Evolutionary conservation across 2,113 vertebrate species (phyloP), one percentile per base, ranked within the genome.

Genomic region (Charadrius vociferus): DNA sequence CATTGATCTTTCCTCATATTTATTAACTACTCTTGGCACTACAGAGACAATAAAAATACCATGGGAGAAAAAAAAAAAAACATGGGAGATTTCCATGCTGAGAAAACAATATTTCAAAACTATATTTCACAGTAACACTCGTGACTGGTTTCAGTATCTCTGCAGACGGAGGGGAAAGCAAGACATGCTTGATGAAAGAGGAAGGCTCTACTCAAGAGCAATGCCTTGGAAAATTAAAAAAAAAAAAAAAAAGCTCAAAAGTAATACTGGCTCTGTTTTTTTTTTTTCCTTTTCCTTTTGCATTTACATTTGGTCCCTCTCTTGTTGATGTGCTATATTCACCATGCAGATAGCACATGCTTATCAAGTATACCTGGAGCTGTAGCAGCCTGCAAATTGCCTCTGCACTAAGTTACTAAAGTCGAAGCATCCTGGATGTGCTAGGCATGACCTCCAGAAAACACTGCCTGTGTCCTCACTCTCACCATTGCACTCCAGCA

Each of bases 281-380:
- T 43, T 43, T 6, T 78, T 85, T 66, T 58, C 30, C 10, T 87
- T 81, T 50, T 36, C 52, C 62, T 61, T 56, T 63, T 43, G 30
- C 18, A 45, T 66, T 71, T 61, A 6, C 23, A 23, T 10, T 32
- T 32, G 6, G 3, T 71, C 66, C 12, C 14, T 45, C 14, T 20
- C 55, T 37, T 32, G 27, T 3, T 3, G 7, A 50, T 8, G 49
- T 3, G 12, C 43, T 93, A n/a, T 43, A 39, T 21, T 74, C 45
- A 55, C 55, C 24, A 59, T 15, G 29, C 18, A 65, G 74, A n/a
- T 1, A 29, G 9, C 2, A 65, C 19, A 2, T 2, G 32, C 0
- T 58, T 12, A 5, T 7, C 63, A 72, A 58, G 10, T 3, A 36
- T 63, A 68, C 24, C 22, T 26, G 39, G 43, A 66, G n/a, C 6